Conservation (phyloP, 2,113 vertebrate genomes). For the Morphnarchus princeps region DNA sequence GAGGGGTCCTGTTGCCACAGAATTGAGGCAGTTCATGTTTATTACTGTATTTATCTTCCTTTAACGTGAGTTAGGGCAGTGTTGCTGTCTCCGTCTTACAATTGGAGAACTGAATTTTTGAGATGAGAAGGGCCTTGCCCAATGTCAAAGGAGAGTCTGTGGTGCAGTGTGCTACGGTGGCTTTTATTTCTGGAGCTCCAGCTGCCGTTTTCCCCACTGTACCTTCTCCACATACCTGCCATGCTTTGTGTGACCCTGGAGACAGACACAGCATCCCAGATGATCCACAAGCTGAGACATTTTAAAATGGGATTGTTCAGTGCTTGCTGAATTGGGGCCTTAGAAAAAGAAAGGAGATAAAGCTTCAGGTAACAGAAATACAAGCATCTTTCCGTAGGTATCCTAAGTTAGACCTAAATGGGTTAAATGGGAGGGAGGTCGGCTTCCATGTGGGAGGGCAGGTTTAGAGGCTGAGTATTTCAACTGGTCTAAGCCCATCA, state of each 20-base stretch:
- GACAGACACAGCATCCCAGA: not conserved
- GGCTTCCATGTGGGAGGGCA: not conserved
- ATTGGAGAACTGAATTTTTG: not conserved
- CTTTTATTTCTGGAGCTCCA: not conserved
- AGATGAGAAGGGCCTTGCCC: not conserved
- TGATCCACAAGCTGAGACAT: not conserved
- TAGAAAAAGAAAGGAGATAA: not conserved
- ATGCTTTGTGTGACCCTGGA: not conserved
- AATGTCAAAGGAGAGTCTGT: not conserved
- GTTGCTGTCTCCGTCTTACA: not conserved
- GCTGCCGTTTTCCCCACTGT: not conserved
- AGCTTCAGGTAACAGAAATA: not conserved
- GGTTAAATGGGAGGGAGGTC: not conserved
- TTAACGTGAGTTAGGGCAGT: not conserved
- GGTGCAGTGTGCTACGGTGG: not conserved
- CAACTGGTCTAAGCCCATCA: not conserved
- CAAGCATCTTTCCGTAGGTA: not conserved
- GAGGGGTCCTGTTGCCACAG: constrained; percentile 20
- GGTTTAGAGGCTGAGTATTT: not conserved
- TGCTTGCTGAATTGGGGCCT: not conserved
- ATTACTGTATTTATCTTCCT: constrained; percentile 38
- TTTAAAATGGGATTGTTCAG: not conserved
- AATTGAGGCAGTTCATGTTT: constrained; percentile 3
- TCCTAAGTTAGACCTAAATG: not conserved
- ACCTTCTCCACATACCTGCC: not conserved